These are phyloP conservation scores for Eutrigla gurnardus DNA, from an alignment of 2,797 vertebrate species.

Conservation along the genomic window DNA sequence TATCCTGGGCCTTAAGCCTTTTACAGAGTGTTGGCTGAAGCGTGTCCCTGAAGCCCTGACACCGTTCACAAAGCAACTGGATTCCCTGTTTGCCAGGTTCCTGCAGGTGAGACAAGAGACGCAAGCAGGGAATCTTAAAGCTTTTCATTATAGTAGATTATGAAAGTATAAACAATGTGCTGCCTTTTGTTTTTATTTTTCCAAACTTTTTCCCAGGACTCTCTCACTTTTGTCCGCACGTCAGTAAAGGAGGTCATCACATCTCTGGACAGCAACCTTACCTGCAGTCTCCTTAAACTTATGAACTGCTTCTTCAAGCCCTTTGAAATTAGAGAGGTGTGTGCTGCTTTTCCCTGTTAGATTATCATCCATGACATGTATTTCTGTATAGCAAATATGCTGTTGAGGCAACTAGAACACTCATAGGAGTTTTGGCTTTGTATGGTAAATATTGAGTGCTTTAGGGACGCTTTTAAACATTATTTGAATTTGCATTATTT, in stretches of 20 bases:
- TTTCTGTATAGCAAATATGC: background rate
- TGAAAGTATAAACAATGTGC: background rate
- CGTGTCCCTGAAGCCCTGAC: conserved; percentile 82
- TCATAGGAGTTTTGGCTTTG: background rate
- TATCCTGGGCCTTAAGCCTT: conserved; percentile 88
- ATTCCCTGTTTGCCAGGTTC: conserved; percentile 85
- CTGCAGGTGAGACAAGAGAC: conserved; percentile 83
- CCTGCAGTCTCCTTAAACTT: conserved; percentile 89
- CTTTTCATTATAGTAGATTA: background rate
- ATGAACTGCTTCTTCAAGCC: conserved; percentile 93
- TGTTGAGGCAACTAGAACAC: background rate
- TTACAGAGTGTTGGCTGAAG: conserved; percentile 90
- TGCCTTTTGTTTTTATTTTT: background rate
- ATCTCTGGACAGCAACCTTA: conserved; percentile 90
- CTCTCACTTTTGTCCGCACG: conserved; percentile 85
- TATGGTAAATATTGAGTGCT: background rate
- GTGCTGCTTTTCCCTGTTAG: background rate
- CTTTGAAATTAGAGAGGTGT: conserved; percentile 87
- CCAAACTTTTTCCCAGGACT: conserved; percentile 86
- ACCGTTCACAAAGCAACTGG: conserved; percentile 80
- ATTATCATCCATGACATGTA: background rate
- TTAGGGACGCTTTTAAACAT: background rate
- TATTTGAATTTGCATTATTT: background rate
- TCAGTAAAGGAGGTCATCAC: conserved; percentile 89
- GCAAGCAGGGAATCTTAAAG: background rate